A percentile compares a stretch with the other conserved stretches of the same genome.
These are phyloP conservation scores for Amia ocellicauda DNA, from an alignment of 2,113 vertebrate species.

Conservation along the genomic window DNA sequence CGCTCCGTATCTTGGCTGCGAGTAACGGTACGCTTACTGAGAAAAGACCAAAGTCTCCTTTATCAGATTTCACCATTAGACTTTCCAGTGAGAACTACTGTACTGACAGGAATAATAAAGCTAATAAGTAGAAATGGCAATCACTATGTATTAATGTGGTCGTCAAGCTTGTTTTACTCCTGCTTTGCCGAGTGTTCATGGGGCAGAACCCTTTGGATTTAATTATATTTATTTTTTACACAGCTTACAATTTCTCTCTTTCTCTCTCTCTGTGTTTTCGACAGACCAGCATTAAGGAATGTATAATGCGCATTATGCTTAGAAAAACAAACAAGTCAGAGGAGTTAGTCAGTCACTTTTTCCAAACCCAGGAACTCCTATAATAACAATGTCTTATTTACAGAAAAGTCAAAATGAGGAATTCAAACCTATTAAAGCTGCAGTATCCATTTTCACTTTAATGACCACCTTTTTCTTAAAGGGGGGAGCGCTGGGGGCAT, in stretches of 20 bases:
- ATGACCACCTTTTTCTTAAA: slow-evolving; percentile 43
- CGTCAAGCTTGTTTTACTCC: slow-evolving; percentile 19
- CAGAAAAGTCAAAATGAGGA: slow-evolving; percentile 40
- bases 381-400: slow-evolving; percentile 73
- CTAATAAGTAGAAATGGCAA: slow-evolving; percentile 40
- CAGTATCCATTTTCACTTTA: slow-evolving; percentile 53
- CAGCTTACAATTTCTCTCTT: slow-evolving; percentile 49
- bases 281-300: slow-evolving; percentile 55
- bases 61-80: not conserved
- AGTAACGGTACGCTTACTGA: no score
- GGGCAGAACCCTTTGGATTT: slow-evolving; percentile 50
- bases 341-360: slow-evolving; percentile 66
- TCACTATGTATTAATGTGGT: slow-evolving; percentile 45
- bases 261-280: slow-evolving; percentile 36
- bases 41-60: not conserved
- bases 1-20: not conserved
- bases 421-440: slow-evolving; percentile 47
- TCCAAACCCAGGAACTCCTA: slow-evolving; percentile 62
- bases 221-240: slow-evolving; percentile 77
- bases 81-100: not conserved
- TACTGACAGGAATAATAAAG: slow-evolving; percentile 45
- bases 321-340: slow-evolving; percentile 71
- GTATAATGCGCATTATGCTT: slow-evolving; percentile 59
- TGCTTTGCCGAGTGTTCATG: slow-evolving; percentile 53
- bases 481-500: slow-evolving; percentile 18